Conservation (phyloP, 1,140 invertebrate species). For the Watersipora subatra region DNA sequence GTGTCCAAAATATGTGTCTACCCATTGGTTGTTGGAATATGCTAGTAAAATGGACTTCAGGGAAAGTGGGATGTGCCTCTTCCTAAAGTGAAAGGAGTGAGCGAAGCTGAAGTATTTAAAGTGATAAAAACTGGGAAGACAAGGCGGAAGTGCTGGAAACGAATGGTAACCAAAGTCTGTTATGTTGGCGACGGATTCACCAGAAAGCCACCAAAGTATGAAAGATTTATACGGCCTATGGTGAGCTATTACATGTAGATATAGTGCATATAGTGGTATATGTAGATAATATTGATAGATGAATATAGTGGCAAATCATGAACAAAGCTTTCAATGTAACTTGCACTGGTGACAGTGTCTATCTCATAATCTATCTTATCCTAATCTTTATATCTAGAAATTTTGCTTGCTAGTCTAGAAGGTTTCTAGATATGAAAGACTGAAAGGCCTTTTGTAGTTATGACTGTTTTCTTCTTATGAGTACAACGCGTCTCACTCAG, state of each 20-base stretch:
- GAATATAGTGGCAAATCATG: too few relatives aligned
- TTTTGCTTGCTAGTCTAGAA: too few relatives aligned
- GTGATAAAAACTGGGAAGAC: conserved; percentile 87
- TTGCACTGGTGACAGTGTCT: too few relatives aligned
- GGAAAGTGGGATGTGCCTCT: conserved; percentile 99
- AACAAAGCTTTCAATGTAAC: too few relatives aligned
- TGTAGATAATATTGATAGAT: too few relatives aligned
- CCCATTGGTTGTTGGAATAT: neutral
- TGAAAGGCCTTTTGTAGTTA: too few relatives aligned
- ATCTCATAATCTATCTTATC: too few relatives aligned
- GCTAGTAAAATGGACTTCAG: conserved; percentile 26
- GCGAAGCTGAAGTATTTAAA: conserved; percentile 95
- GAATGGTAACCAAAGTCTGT: conserved; percentile 90
- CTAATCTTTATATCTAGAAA: too few relatives aligned
- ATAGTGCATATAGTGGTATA: neutral
- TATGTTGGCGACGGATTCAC: conserved; percentile 97
- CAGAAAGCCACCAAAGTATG: conserved; percentile 97
- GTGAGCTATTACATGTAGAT: conserved; percentile 40
- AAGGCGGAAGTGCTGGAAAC: conserved; percentile 77
- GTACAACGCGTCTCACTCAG: too few relatives aligned
- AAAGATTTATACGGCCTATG: conserved; percentile 98
- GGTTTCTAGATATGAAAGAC: too few relatives aligned
- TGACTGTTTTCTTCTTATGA: too few relatives aligned
- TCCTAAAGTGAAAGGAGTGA: conserved; percentile 90
- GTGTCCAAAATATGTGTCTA: too few relatives aligned